phyloP scores from a whole-genome alignment of 1,140 invertebrate species.

The Cydia amplana region DNA sequence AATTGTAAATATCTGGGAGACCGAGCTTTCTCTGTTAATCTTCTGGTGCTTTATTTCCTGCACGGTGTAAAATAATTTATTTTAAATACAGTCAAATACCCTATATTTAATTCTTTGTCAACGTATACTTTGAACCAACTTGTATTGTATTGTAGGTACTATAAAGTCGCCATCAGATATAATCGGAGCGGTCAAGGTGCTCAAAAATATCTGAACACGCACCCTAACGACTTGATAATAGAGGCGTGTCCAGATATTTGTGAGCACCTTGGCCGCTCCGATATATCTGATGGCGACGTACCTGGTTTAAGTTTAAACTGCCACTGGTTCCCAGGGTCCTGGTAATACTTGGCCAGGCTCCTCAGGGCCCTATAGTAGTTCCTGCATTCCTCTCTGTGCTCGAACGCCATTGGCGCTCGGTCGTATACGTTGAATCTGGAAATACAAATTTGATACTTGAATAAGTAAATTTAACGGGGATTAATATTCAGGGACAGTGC shows the following conservation, averaged over 20 bases:
- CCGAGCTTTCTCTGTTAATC: no score
- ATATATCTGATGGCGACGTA: neutral
- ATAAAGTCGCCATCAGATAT: no score
- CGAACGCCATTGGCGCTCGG: conserved; percentile 81
- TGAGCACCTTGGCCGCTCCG: no score
- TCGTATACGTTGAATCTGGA: conserved; percentile 85
- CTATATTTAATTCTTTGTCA: no score
- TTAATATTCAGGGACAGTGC: neutral
- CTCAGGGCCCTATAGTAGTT: conserved; percentile 83
- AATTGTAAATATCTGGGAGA: no score
- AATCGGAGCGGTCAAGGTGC: no score
- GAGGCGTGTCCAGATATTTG: no score
- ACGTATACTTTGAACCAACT: neutral
- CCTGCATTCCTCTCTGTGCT: conserved; percentile 73
- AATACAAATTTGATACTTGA: conserved; percentile 25
- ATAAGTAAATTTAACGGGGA: neutral
- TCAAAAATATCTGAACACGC: no score
- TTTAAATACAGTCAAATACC: no score
- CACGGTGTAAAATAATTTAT: no score
- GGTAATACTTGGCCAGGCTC: conserved; percentile 80
- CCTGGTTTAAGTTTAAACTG: conserved; percentile 83
- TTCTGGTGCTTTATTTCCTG: no score
- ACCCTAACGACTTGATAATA: no score
- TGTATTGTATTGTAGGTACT: neutral
- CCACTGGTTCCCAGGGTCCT: conserved; percentile 78